Evolutionary conservation across 2,113 vertebrate genomes (phyloP).

Genomic region (Sebastes fasciatus): DNA sequence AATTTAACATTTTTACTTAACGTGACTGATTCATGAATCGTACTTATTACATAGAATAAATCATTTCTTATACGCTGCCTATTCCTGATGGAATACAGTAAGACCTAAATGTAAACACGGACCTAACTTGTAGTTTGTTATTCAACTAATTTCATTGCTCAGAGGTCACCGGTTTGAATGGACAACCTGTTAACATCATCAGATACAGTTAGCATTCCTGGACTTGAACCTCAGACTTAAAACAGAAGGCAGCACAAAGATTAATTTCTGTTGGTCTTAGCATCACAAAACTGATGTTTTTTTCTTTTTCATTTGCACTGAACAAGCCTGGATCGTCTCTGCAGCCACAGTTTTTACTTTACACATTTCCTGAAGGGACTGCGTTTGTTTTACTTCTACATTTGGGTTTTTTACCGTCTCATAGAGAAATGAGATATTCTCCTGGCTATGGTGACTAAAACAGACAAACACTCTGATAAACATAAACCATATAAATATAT

Average conservation of each 20-base stretch:
- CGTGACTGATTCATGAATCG: constrained; percentile 1
- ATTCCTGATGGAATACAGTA: not conserved
- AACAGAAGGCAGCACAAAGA: not conserved
- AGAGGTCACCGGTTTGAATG: not conserved
- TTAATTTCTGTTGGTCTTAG: not conserved
- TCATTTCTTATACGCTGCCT: not conserved
- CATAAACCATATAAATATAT: not conserved
- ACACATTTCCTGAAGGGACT: no score
- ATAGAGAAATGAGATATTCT: not conserved
- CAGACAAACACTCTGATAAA: not conserved
- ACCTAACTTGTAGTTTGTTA: not conserved
- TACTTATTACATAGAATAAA: not conserved
- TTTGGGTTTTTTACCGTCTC: not conserved
- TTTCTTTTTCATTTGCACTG: not conserved
- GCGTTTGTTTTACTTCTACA: not conserved
- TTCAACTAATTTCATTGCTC: not conserved
- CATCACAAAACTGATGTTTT: no score
- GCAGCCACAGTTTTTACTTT: not conserved
- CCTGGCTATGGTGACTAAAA: not conserved
- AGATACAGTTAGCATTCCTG: not conserved
- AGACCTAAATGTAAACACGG: not conserved
- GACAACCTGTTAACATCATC: not conserved
- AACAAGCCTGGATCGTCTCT: not conserved
- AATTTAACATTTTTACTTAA: constrained; percentile 77
- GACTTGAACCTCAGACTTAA: not conserved